Evolutionary conservation across 2,113 vertebrate species (phyloP), one percentile per base, ranked within the genome.

Genomic region (Columbina picui): DNA sequence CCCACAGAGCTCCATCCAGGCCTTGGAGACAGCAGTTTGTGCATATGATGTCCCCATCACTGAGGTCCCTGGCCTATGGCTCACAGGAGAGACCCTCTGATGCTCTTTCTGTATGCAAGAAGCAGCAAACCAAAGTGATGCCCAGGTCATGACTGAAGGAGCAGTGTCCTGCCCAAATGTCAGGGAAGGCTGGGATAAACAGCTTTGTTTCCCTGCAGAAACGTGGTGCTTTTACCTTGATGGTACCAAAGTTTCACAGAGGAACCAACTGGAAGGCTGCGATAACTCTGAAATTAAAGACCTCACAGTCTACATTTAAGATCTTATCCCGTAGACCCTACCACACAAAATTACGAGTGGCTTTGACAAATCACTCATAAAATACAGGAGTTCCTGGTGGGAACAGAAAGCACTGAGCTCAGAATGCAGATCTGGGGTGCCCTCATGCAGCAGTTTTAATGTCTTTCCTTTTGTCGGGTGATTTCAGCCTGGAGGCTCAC

Each of bases 161-260:
- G 7, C 4, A 0, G 12, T 0, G 0, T 3, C 36, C n/a, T 43
- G 9, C 50, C 39, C 41, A 71, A 71, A 82, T 0, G 1, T 22
- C 27, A 39, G 53, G n/a, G 32, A 74, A 63, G 16, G n/a, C 1
- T 20, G 13, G 17, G 26, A 26, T 25, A 67, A 10, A 9, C 2
- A 1, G 18, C 11, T 78, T n/a, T 52, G 15, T 34, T 14, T 47
- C 61, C 39, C 53, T 53, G 19, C 16, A 91, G 36, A 84, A 91
- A 59, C 9, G 17, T 1, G 2, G 36, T 38, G 34, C 29, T 52
- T 82, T 27, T 14, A 75, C 41, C 11, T 32, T 60, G n/a, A 68
- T 14, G 26, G 32, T 26, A 85, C 17, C 12, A 2, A 69, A 49
- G 53, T 53, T 94, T n/a, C 17, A 64, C 36, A 53, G 50, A 88